Conservation (phyloP, 2,797 vertebrate species). For the Dendrocincla fuliginosa region DNA sequence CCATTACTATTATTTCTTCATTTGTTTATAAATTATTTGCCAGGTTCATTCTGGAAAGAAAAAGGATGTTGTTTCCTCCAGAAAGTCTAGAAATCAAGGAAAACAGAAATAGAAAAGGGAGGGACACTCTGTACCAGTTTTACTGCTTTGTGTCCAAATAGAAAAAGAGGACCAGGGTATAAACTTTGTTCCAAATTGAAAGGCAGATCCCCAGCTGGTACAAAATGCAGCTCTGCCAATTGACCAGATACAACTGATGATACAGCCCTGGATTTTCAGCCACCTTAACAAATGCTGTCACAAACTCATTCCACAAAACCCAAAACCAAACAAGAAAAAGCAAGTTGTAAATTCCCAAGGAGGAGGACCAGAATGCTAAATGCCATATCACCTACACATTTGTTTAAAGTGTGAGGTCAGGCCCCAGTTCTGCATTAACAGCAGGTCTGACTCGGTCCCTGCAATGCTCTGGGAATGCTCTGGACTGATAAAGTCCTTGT, state of each 20-base stretch:
- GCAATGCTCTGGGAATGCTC: neutral
- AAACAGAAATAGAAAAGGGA: neutral
- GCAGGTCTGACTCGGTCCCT: neutral
- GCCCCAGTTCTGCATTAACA: neutral
- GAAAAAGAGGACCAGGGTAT: neutral
- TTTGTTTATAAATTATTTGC: neutral
- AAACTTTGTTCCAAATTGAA: constrained; percentile 5
- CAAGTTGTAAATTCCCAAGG: neutral
- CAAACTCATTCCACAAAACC: neutral
- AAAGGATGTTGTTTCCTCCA: neutral
- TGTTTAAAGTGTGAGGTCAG: neutral
- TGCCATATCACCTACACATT: neutral
- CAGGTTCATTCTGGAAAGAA: neutral
- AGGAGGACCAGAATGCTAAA: neutral
- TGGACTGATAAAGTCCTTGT: neutral
- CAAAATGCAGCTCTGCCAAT: neutral
- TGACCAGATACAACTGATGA: neutral
- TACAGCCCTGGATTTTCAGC: neutral
- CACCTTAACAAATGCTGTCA: neutral
- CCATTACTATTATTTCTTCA: neutral
- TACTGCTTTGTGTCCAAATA: neutral
- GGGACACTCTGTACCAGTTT: neutral
- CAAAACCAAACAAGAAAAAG: neutral
- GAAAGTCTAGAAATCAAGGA: neutral
- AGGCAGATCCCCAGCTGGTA: constrained; percentile 5